Evolutionary conservation across 1,140 invertebrate species (phyloP), one percentile per base, ranked within the genome.

Genomic region (Drosophila ogumai): DNA sequence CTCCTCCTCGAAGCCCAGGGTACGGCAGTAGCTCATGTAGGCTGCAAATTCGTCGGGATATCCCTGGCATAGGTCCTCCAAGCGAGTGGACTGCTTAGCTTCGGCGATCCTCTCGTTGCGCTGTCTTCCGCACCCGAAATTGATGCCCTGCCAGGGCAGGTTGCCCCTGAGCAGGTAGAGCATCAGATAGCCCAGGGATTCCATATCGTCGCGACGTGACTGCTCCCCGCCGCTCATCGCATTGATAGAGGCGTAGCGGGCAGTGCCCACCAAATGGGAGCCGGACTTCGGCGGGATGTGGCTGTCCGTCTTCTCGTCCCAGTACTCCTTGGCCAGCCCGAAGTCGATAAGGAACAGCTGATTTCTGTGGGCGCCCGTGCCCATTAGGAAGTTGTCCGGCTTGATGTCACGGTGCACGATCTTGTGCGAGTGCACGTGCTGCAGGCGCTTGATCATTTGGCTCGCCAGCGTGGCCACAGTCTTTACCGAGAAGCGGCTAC

Each of bases 351-450:
- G 95, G 93, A 98, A 98, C 22, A 99, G 93, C 94, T 97, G 97
- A 93, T 98, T 97, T 93, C 96, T 97, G 87, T 97, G 96, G 59
- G 95, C 95, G 12, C 97, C 97, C 91, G 96, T 97, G 67, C 98
- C 98, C 98, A 99, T 99, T 64, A 99, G 95, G 94, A 99, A 99
- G 93, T 99, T 99, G 90, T 99, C 98, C 43, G 98, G 98, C 91
- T 98, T 98, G 82, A 98, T 97, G 91, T 97, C 96, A 84, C 98
- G 96, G 93, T 99, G 98, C 82, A 99, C 98, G 93, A 98, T 99
- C 87, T 96, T 96, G 93, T 98, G 98, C 90, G 95, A 96, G 93
- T 99, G 98, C 74, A 99, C 95, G 93, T 95, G 98, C 93, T 99
- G 97, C 86, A 99, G 96, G 86, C 98, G 95, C 31, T 95, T 95